Conservation (phyloP, 2,888 invertebrate species). For the Brachylomia viminalis region DNA sequence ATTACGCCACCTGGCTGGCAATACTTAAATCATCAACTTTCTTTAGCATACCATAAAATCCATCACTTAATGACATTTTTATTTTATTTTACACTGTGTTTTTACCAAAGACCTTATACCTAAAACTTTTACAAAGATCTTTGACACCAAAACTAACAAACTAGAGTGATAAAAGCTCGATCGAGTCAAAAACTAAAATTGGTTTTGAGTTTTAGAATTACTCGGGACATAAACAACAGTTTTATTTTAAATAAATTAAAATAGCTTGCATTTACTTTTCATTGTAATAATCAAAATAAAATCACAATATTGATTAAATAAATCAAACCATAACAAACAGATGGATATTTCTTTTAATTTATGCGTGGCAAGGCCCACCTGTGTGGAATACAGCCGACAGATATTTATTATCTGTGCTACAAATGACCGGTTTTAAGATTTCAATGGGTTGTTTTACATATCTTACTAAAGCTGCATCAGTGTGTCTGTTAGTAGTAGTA, state of each 20-base stretch:
- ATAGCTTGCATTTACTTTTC: background rate
- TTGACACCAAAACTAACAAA: constrained; percentile 12
- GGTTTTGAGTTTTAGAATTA: background rate
- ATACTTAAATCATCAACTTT: constrained; percentile 54
- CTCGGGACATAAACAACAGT: background rate
- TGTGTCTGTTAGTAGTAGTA: background rate
- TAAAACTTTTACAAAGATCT: background rate
- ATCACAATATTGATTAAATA: background rate
- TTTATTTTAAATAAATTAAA: background rate
- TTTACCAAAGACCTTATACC: no score
- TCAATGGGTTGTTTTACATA: constrained; percentile 36
- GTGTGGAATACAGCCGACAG: constrained; percentile 36
- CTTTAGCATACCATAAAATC: constrained; percentile 26
- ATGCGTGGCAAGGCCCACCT: constrained; percentile 42
- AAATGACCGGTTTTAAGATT: constrained; percentile 54
- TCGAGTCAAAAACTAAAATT: background rate
- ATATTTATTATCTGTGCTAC: constrained; percentile 49
- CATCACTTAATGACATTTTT: background rate
- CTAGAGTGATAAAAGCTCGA: background rate
- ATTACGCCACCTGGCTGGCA: constrained; percentile 22
- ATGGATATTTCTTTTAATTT: constrained; percentile 20
- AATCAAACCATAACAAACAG: background rate
- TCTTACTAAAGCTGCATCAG: background rate
- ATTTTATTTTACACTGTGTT: constrained; percentile 17
- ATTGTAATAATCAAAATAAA: background rate